A percentile compares a stretch with the other conserved stretches of the same genome.
These are phyloP conservation scores for Exocentrus adspersus DNA, from an alignment of 2,888 invertebrate genomes.

Conservation along the genomic window DNA sequence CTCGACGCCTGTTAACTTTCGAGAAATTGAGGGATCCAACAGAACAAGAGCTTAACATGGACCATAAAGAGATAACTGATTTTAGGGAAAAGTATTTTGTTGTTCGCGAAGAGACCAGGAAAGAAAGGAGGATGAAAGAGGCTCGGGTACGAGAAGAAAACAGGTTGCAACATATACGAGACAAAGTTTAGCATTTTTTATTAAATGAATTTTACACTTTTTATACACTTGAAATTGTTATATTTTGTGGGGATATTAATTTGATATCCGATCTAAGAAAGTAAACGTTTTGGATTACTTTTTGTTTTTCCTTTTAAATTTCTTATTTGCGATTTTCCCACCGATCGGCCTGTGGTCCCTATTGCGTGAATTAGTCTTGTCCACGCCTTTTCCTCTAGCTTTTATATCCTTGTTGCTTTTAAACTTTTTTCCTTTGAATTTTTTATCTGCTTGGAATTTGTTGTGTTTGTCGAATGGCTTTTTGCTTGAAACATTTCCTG, in stretches of 20 bases:
- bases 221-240: not conserved
- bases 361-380: conserved; percentile 54
- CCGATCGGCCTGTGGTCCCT: conserved; percentile 57
- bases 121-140: conserved; percentile 68
- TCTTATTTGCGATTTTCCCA: conserved; percentile 39
- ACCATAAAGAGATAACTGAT: conserved; percentile 59
- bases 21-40: conserved; percentile 75
- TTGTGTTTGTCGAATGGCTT: conserved; percentile 25
- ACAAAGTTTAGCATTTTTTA: conserved; percentile 11
- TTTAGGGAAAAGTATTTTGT: conserved; percentile 78
- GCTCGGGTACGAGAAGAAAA: conserved; percentile 55
- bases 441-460: conserved; percentile 15
- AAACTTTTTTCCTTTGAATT: conserved; percentile 21
- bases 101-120: conserved; percentile 72
- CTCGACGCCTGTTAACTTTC: conserved; percentile 86
- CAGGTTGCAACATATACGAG: conserved; percentile 48
- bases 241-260: too few species aligned
- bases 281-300: conserved; percentile 23
- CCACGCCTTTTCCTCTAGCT: conserved; percentile 38
- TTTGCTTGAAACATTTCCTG: too few species aligned
- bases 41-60: conserved; percentile 58
- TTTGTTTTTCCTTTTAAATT: conserved; percentile 25
- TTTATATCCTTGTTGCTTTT: conserved; percentile 11
- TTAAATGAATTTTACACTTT: conserved; percentile 1
- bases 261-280: not conserved